phyloP scores from a whole-genome alignment of 2,888 invertebrate species.

The Cremastinae sp. region DNA sequence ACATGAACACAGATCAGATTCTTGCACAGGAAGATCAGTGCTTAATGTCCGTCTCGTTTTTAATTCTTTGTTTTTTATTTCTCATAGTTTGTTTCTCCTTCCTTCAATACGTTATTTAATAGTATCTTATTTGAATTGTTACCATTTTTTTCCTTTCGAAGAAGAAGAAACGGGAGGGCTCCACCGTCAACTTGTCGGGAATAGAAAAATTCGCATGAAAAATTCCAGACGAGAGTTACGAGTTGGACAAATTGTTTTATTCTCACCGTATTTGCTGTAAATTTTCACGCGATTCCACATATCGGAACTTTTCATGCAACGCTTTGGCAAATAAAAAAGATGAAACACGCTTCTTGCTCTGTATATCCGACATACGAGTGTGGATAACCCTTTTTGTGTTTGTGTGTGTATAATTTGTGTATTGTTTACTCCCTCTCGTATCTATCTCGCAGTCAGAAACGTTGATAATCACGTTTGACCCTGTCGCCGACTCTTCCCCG shows the following conservation, averaged over 20 bases:
- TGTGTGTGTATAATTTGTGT: slow-evolving; percentile 25
- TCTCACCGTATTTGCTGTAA: neutral
- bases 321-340: neutral
- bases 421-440: slow-evolving; percentile 3
- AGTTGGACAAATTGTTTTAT: neutral
- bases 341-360: neutral
- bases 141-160: neutral
- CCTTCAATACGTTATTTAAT: slow-evolving; percentile 10
- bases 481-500: slow-evolving; percentile 70
- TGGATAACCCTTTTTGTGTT: slow-evolving; percentile 29
- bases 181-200: slow-evolving; percentile 9
- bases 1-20: slow-evolving; percentile 58
- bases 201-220: neutral
- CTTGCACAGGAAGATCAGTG: slow-evolving; percentile 53
- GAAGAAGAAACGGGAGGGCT: slow-evolving; percentile 14
- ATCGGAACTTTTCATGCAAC: neutral
- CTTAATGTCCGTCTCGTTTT: slow-evolving; percentile 27
- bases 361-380: neutral
- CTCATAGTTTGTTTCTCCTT: slow-evolving; percentile 23
- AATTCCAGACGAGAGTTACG: neutral
- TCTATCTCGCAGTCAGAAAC: slow-evolving; percentile 66
- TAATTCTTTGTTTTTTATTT: slow-evolving; percentile 17
- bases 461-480: slow-evolving; percentile 71
- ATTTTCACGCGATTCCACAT: neutral
- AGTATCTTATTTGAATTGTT: slow-evolving; percentile 28